A percentile compares a stretch with the other conserved stretches of the same genome.
These are phyloP conservation scores for Leistus spinibarbis DNA, from an alignment of 2,888 invertebrate genomes.

Conservation along the genomic window DNA sequence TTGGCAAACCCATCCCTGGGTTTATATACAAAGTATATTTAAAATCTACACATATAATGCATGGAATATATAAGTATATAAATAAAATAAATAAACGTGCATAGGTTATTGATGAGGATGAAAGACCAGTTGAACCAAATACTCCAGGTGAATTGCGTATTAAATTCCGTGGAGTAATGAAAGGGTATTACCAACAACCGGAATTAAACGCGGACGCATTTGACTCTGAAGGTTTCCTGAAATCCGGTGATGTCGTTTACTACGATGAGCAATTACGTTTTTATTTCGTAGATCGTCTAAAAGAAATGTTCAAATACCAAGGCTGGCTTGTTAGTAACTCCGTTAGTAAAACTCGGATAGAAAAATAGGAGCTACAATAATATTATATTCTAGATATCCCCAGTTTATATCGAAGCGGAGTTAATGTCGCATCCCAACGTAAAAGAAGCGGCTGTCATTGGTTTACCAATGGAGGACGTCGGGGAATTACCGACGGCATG, in stretches of 20 bases:
- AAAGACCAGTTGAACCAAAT: background rate
- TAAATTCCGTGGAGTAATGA: background rate
- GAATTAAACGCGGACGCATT: background rate
- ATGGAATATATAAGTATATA: no score
- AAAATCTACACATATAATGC: background rate
- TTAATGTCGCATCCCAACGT: slow-evolving; percentile 15
- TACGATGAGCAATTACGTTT: slow-evolving; percentile 6
- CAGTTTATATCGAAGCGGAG: slow-evolving; percentile 1
- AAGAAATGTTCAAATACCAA: slow-evolving; percentile 26
- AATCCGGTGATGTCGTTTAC: background rate
- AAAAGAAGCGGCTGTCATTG: background rate
- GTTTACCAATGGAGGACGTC: background rate
- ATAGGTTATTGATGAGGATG: background rate
- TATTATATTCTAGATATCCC: background rate
- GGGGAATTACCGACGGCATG: slow-evolving; percentile 19
- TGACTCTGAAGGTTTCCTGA: background rate
- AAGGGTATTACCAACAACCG: background rate
- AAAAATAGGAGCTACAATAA: background rate
- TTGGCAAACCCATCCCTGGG: background rate
- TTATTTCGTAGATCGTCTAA: slow-evolving; percentile 9
- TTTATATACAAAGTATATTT: background rate
- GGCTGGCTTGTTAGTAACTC: slow-evolving; percentile 15
- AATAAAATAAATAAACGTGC: background rate
- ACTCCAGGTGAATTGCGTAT: background rate
- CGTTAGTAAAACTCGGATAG: background rate